Conservation (phyloP, 2,888 invertebrate species). For the Protophormia terraenovae region DNA sequence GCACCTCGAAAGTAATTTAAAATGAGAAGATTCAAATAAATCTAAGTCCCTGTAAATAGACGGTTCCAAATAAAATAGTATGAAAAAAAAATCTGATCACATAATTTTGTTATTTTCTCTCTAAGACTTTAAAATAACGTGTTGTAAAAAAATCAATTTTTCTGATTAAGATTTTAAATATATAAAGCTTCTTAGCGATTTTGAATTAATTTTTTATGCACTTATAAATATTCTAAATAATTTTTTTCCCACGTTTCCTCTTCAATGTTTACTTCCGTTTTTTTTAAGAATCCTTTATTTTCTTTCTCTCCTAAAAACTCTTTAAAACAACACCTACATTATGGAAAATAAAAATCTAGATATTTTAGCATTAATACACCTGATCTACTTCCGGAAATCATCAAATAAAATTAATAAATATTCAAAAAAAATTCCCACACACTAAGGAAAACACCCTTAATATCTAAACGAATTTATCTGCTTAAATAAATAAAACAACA, state of each 20-base stretch:
- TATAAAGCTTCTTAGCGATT: too few species aligned
- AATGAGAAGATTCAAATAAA: too few species aligned
- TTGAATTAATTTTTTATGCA: too few species aligned
- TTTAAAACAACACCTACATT: neutral
- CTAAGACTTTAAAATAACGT: too few species aligned
- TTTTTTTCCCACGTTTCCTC: slow-evolving; percentile 1
- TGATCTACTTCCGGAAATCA: slow-evolving; percentile 68
- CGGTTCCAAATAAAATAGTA: too few species aligned
- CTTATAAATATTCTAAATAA: neutral
- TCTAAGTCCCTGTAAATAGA: too few species aligned
- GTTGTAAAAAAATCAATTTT: too few species aligned
- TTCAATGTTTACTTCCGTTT: neutral
- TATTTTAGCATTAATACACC: slow-evolving; percentile 54
- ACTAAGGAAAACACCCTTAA: slow-evolving; percentile 29
- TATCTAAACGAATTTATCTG: neutral
- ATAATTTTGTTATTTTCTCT: too few species aligned
- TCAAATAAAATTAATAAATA: slow-evolving; percentile 8
- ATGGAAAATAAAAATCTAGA: slow-evolving; percentile 11
- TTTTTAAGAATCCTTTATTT: neutral
- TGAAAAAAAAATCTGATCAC: too few species aligned
- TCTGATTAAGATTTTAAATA: too few species aligned
- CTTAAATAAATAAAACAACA: neutral
- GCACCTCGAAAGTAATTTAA: too few species aligned
- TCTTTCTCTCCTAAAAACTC: neutral
- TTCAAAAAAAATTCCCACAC: slow-evolving; percentile 30